Evolutionary conservation across 2,888 invertebrate genomes (phyloP), one percentile per base, ranked within the genome.

Genomic region (Megamerina dolium): DNA sequence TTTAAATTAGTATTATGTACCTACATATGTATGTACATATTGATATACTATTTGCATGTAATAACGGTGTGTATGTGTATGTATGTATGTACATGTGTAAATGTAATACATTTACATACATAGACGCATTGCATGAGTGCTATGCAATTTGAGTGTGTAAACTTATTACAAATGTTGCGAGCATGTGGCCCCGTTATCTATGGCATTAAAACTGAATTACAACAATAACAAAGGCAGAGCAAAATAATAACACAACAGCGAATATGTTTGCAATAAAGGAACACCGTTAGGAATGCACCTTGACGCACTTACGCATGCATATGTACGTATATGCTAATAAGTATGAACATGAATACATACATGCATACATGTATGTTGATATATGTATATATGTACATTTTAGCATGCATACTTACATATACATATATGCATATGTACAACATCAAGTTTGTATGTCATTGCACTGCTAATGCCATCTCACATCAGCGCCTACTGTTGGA

Each of bases 161-260:
- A n/a, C n/a, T n/a, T n/a, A n/a, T n/a, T n/a, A n/a, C n/a, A n/a
- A n/a, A n/a, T n/a, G n/a, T n/a, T 34, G 34, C 27, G 26, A 19
- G 34, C 29, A 19, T 37, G n/a, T 36, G 40, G 31, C 44, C 44
- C 30, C 44, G 37, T 45, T 45, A 40, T 31, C 37, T 44, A 23
- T 39, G 30, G 39, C 40, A 35, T 31, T 36, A 31, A 36, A 42
- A n/a, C 37, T 31, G 30, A 36, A 13, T 4, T 8, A 19, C 26
- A 35, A 30, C 39, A 16, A 17, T 31, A 34, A 36, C n/a, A 26
- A 29, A 18, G 19, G 19, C 29, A 31, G 10, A 32, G 23, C 37
- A 43, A 26, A 6, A 17, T 14, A 29, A 31, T 30, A 12, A 29
- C 16, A 20, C 13, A 26, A 18, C 13, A 10, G 6, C 27, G 33